Evolutionary conservation across 2,113 vertebrate species (phyloP).

Genomic region (Copsychus sechellarum): DNA sequence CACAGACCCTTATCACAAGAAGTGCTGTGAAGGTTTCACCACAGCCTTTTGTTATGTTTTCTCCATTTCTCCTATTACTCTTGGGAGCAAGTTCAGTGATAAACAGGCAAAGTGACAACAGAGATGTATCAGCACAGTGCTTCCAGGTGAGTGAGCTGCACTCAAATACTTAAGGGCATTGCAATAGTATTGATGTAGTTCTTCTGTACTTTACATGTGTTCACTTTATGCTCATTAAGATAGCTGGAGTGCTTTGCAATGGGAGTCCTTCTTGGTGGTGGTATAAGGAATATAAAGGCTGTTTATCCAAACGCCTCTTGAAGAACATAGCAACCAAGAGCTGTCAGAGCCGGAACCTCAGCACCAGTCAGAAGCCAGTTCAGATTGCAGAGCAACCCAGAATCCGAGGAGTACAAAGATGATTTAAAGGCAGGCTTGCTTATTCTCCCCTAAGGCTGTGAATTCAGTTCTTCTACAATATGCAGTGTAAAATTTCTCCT

Average conservation of each 20-base stretch:
- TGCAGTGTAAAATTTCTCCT: background rate
- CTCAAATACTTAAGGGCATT: background rate
- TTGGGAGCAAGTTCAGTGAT: background rate
- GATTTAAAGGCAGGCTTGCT: background rate
- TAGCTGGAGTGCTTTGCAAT: background rate
- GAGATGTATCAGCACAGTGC: background rate
- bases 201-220: background rate
- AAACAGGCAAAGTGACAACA: background rate
- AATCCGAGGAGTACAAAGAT: background rate
- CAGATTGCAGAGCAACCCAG: background rate
- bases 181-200: background rate
- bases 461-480: background rate
- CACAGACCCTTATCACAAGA: background rate
- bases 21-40: background rate
- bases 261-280: background rate
- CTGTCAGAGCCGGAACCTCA: background rate
- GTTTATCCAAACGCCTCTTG: background rate
- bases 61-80: background rate
- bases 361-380: background rate
- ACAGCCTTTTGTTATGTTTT: background rate
- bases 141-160: background rate
- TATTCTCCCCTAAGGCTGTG: background rate
- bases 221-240: background rate
- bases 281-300: background rate
- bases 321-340: background rate